Conservation (phyloP, 1,140 invertebrate species). For the Cydia splendana region DNA sequence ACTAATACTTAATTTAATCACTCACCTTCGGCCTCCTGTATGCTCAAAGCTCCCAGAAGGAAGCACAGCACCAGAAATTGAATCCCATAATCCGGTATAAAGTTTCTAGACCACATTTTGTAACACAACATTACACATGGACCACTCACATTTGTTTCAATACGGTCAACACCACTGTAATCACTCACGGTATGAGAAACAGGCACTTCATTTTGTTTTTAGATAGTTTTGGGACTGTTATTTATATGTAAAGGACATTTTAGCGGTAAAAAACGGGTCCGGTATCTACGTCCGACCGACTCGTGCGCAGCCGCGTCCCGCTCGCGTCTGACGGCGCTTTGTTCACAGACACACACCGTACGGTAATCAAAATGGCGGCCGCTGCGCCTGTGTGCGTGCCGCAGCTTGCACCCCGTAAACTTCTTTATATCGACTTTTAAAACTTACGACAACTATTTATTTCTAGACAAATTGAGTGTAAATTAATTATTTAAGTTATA, state of each 20-base stretch:
- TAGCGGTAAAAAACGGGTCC: slow-evolving; percentile 75
- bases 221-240: slow-evolving; percentile 67
- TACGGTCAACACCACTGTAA: slow-evolving; percentile 69
- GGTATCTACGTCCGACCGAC: slow-evolving; percentile 68
- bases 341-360: slow-evolving; percentile 76
- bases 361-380: slow-evolving; percentile 77
- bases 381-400: slow-evolving; percentile 63
- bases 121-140: slow-evolving; percentile 78
- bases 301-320: slow-evolving; percentile 77
- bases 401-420: slow-evolving; percentile 52
- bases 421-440: slow-evolving; percentile 39
- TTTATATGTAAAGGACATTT: slow-evolving; percentile 64
- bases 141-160: slow-evolving; percentile 79
- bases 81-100: slow-evolving; percentile 79
- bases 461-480: slow-evolving; percentile 27
- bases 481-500: slow-evolving; percentile 57
- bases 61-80: slow-evolving; percentile 63
- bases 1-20: slow-evolving; percentile 48
- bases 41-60: slow-evolving; percentile 61
- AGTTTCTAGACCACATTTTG: slow-evolving; percentile 79
- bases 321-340: slow-evolving; percentile 79
- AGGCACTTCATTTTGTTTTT: slow-evolving; percentile 78
- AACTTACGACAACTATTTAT: neutral
- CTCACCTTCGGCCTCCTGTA: slow-evolving; percentile 72
- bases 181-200: slow-evolving; percentile 78